phyloP scores from a whole-genome alignment of 2,113 vertebrate genomes.

The Odontophorus gujanensis region DNA sequence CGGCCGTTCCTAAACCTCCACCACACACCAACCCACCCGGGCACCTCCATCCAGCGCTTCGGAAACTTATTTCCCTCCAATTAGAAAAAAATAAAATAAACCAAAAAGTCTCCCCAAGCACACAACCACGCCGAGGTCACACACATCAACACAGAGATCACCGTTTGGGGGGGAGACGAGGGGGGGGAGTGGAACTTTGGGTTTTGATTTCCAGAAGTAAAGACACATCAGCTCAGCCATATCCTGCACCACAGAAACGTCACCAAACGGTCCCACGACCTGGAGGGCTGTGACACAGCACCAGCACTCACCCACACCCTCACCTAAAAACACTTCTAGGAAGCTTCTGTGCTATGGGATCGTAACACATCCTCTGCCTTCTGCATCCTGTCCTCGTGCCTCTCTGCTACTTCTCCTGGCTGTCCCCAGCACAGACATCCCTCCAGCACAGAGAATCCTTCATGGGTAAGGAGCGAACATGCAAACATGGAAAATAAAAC shows the following conservation, averaged over 20 bases:
- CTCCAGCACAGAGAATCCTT: constrained; percentile 15
- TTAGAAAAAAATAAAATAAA: neutral
- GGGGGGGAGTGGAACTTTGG: neutral
- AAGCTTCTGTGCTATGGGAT: constrained; percentile 1
- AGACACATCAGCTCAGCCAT: neutral
- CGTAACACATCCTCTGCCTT: neutral
- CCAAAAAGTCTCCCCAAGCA: neutral
- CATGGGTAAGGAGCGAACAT: neutral
- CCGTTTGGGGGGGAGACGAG: neutral
- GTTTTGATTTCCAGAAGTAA: neutral
- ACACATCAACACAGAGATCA: neutral
- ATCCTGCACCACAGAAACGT: constrained; percentile 5
- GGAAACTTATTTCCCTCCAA: constrained; percentile 31
- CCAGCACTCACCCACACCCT: neutral
- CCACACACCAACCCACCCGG: neutral
- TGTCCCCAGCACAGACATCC: neutral
- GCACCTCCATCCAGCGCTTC: neutral
- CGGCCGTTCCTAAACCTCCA: neutral
- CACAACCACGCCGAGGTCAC: constrained; percentile 9
- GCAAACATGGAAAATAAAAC: neutral
- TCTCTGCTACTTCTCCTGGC: neutral
- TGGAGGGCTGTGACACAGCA: neutral
- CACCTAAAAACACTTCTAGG: neutral
- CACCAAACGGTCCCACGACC: neutral
- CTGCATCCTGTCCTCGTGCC: accelerated